Conservation (phyloP, 2,888 invertebrate species). For the Leucophora obtusa region DNA sequence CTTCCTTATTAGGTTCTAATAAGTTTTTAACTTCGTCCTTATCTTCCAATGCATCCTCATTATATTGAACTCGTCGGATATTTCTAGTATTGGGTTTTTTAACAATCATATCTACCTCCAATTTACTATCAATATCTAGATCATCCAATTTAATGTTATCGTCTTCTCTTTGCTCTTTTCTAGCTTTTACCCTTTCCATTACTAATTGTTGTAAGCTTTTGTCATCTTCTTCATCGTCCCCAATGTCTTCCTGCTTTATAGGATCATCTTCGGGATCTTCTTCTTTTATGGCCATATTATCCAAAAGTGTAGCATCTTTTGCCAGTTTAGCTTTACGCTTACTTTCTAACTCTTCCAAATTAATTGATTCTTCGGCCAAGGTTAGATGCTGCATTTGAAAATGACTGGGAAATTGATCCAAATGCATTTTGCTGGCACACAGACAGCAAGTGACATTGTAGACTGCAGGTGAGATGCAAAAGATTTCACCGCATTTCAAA, state of each 20-base stretch:
- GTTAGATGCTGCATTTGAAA: slow-evolving; percentile 66
- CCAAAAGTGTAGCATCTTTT: slow-evolving; percentile 20
- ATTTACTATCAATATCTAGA: slow-evolving; percentile 16
- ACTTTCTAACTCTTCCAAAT: slow-evolving; percentile 40
- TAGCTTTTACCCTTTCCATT: slow-evolving; percentile 16
- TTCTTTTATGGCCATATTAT: slow-evolving; percentile 49
- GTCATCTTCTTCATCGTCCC: slow-evolving; percentile 33
- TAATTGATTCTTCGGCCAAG: slow-evolving; percentile 46
- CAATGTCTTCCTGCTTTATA: slow-evolving; percentile 57
- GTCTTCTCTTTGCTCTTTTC: neutral
- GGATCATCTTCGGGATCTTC: slow-evolving; percentile 60
- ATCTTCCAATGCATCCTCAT: neutral
- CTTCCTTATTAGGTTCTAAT: neutral
- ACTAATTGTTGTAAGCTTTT: slow-evolving; percentile 42
- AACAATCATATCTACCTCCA: slow-evolving; percentile 18
- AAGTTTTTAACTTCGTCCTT: neutral
- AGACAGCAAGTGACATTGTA: slow-evolving; percentile 71
- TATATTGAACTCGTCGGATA: neutral
- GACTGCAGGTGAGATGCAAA: slow-evolving; percentile 68
- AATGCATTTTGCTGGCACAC: slow-evolving; percentile 68
- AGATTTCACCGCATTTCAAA: slow-evolving; percentile 73
- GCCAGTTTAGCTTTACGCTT: slow-evolving; percentile 25
- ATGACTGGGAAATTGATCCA: slow-evolving; percentile 69
- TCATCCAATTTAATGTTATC: neutral
- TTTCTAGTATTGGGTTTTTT: slow-evolving; percentile 44